phyloP scores from a whole-genome alignment of 2,888 invertebrate species.

The Peribatodes rhomboidaria region DNA sequence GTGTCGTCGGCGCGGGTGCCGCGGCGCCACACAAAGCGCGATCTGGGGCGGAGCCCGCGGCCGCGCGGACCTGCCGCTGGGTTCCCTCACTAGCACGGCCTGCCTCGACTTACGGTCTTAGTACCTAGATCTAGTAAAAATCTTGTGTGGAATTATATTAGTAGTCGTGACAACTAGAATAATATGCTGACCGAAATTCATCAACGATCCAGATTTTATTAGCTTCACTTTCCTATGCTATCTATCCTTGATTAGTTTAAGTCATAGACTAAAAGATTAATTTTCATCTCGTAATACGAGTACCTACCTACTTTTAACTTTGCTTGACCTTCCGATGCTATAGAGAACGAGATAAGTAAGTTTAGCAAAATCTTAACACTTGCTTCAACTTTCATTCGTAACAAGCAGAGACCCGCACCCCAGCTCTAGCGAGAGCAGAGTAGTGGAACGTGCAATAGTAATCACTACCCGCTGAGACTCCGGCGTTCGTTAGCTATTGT shows the following conservation, averaged over 20 bases:
- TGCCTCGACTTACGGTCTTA: not conserved
- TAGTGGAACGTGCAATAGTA: constrained; percentile 32
- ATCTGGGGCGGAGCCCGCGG: constrained; percentile 46
- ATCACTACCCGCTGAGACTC: constrained; percentile 42
- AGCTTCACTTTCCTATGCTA: too few species aligned
- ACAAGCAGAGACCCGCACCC: not conserved
- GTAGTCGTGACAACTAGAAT: too few species aligned
- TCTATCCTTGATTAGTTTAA: too few species aligned
- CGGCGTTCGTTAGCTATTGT: constrained; percentile 28
- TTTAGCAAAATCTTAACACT: not conserved
- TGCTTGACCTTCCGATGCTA: too few species aligned
- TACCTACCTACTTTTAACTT: too few species aligned
- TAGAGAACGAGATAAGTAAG: not conserved
- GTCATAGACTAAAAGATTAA: too few species aligned
- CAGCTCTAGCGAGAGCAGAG: not conserved
- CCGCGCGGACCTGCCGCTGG: not conserved
- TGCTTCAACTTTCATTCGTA: not conserved
- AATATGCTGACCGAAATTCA: too few species aligned
- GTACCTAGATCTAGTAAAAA: too few species aligned
- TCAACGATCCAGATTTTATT: too few species aligned
- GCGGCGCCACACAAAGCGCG: constrained; percentile 31
- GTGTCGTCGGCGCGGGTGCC: constrained; percentile 43
- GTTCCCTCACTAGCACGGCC: not conserved
- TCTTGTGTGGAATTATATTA: too few species aligned
- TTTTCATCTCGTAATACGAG: too few species aligned